Conservation (phyloP, 2,888 invertebrate genomes). For the Conus canariensis region DNA sequence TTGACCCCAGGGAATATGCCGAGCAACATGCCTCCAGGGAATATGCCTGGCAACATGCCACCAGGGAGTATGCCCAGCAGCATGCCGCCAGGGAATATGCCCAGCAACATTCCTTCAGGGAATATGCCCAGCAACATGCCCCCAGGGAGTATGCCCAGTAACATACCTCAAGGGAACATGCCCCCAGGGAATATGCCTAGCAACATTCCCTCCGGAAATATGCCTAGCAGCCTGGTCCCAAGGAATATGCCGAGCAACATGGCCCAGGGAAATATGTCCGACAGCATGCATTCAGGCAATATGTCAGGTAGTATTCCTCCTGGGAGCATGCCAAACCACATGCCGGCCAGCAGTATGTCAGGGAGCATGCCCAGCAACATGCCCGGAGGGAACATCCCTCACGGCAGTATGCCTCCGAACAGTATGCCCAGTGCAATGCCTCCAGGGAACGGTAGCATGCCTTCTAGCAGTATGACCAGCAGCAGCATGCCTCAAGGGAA, state of each 20-base stretch:
- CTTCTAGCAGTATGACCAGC: conserved; percentile 16
- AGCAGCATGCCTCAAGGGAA: conserved; percentile 41
- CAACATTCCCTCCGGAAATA: conserved; percentile 54
- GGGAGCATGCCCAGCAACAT: conserved; percentile 52
- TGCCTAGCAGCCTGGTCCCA: conserved; percentile 56
- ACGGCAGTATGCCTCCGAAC: conserved; percentile 52
- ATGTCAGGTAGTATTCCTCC: conserved; percentile 55
- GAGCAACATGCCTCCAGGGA: conserved; percentile 55
- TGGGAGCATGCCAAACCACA: conserved; percentile 49
- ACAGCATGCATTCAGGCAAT: conserved; percentile 54
- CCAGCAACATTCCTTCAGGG: conserved; percentile 52
- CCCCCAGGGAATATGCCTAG: conserved; percentile 50
- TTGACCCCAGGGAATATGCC: conserved; percentile 56
- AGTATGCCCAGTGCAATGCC: conserved; percentile 51
- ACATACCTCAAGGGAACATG: conserved; percentile 53
- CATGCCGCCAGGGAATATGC: conserved; percentile 53
- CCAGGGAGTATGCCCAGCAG: conserved; percentile 56
- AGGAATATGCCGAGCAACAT: conserved; percentile 52
- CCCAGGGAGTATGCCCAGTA: conserved; percentile 51
- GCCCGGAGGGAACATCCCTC: conserved; percentile 47
- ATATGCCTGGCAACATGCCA: conserved; percentile 53
- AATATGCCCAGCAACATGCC: conserved; percentile 57
- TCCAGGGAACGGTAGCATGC: conserved; percentile 49
- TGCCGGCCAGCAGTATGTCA: conserved; percentile 33
- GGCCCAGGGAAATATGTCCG: conserved; percentile 55